A percentile compares a stretch with the other conserved stretches of the same genome.
phyloP scores from a whole-genome alignment of 2,888 invertebrate genomes.

The Sinhomidia bicolor region DNA sequence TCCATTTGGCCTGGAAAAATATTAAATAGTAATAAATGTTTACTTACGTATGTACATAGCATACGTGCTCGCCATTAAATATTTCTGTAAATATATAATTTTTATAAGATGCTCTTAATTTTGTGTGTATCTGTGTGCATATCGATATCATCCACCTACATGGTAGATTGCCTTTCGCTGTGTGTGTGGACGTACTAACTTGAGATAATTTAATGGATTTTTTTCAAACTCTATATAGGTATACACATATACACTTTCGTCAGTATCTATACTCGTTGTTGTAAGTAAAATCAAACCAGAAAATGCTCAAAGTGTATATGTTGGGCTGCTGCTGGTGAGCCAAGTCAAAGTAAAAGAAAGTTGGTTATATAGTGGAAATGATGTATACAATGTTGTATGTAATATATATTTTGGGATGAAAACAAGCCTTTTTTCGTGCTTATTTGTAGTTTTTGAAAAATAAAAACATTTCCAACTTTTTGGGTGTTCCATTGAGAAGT shows the following conservation, averaged over 20 bases:
- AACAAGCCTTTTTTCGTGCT: slow-evolving; percentile 50
- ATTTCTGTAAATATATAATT: neutral
- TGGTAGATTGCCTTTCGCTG: slow-evolving; percentile 7
- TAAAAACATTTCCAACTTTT: slow-evolving; percentile 50
- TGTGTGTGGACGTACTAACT: neutral
- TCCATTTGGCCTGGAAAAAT: neutral
- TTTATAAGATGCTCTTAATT: neutral
- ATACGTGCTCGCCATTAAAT: neutral
- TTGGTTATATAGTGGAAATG: neutral
- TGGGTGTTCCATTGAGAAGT: slow-evolving; percentile 54
- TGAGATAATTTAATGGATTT: slow-evolving; percentile 1
- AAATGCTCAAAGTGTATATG: neutral
- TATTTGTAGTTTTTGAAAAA: slow-evolving; percentile 41
- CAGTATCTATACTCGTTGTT: neutral
- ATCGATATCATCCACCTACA: neutral
- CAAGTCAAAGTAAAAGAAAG: neutral
- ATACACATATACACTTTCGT: neutral
- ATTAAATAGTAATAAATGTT: neutral
- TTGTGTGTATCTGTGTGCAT: neutral
- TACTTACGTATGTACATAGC: neutral
- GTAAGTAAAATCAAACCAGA: neutral
- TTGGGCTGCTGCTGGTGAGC: neutral
- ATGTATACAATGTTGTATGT: neutral
- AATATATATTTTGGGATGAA: slow-evolving; percentile 41
- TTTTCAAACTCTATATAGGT: neutral